These are phyloP conservation scores for Telenomus remus DNA, from an alignment of 1,140 invertebrate species.

Conservation along the genomic window DNA sequence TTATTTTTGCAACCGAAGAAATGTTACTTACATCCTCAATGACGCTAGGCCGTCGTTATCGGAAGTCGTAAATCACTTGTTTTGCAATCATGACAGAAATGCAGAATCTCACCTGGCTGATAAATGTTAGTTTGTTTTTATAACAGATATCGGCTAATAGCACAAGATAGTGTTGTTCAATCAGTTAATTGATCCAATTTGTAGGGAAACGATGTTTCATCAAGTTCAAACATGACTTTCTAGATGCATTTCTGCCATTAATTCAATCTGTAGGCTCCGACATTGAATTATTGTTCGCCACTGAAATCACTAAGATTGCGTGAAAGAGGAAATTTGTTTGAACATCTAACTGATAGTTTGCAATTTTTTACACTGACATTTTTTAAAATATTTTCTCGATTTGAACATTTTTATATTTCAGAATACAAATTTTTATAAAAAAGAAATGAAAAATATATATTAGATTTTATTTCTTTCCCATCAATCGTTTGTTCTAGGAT, in stretches of 20 bases:
- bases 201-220: conserved; percentile 24
- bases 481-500: too few species aligned
- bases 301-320: too few species aligned
- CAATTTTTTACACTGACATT: too few species aligned
- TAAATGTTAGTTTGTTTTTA: conserved; percentile 33
- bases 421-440: too few species aligned
- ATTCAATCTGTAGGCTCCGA: neutral
- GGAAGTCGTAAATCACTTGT: neutral
- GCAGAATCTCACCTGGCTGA: conserved; percentile 4
- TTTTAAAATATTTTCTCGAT: too few species aligned
- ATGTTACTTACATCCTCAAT: conserved; percentile 27
- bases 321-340: too few species aligned
- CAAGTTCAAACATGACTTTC: conserved; percentile 7
- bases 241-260: neutral
- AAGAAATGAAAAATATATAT: too few species aligned
- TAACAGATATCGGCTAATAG: conserved; percentile 20
- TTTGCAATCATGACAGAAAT: conserved; percentile 26
- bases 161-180: conserved; percentile 12
- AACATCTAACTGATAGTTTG: too few species aligned
- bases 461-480: too few species aligned
- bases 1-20: conserved; percentile 29
- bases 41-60: conserved; percentile 24
- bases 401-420: too few species aligned
- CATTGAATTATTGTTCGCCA: neutral
- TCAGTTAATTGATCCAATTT: conserved; percentile 33